A percentile compares a stretch with the other conserved stretches of the same genome.
phyloP scores from a whole-genome alignment of 2,797 vertebrate species.

The Lutjanus campechanus region DNA sequence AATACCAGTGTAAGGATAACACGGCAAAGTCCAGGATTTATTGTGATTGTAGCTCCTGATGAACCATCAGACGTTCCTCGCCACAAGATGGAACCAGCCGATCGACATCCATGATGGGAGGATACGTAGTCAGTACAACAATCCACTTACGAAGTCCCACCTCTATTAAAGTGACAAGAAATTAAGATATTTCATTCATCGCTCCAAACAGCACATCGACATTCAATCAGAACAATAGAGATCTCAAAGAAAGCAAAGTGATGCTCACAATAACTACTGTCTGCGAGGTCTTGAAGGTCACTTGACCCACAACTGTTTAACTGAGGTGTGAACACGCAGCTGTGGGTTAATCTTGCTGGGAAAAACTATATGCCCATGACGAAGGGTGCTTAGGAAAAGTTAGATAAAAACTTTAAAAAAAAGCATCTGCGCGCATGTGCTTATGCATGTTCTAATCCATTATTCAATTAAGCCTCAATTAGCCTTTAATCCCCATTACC shows the following conservation, averaged over 20 bases:
- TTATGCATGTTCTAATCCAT: constrained; percentile 65
- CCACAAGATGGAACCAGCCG: no score
- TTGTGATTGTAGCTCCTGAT: no score
- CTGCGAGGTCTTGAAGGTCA: not conserved
- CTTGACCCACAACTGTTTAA: not conserved
- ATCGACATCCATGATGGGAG: no score
- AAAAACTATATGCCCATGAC: not conserved
- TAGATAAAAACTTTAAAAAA: constrained; percentile 14
- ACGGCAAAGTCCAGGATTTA: no score
- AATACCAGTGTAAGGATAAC: no score
- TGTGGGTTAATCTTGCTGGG: not conserved
- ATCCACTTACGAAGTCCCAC: no score
- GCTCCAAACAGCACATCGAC: not conserved
- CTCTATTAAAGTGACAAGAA: not conserved
- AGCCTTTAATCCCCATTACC: constrained; percentile 76
- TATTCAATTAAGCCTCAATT: constrained; percentile 79
- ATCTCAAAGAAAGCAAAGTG: not conserved
- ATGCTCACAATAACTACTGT: not conserved
- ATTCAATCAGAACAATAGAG: not conserved
- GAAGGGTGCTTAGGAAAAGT: constrained; percentile 1
- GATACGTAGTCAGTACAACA: no score
- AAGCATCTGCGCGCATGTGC: constrained; percentile 21
- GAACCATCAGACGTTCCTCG: no score
- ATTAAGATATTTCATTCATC: not conserved
- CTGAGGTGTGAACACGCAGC: not conserved